These are phyloP conservation scores for Oryctes rhinoceros DNA, from an alignment of 1,140 invertebrate genomes.

Conservation along the genomic window DNA sequence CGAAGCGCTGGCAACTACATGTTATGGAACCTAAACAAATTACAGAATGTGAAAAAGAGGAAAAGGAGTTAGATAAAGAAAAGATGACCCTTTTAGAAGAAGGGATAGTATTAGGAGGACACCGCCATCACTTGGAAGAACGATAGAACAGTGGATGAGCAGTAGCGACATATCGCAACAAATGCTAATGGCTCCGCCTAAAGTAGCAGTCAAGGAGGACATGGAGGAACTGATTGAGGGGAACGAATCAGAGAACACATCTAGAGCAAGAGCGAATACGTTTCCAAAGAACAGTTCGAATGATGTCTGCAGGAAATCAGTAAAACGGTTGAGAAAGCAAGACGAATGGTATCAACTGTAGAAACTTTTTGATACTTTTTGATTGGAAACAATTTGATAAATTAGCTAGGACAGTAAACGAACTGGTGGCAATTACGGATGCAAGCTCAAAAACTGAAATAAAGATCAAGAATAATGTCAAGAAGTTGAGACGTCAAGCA, in stretches of 20 bases:
- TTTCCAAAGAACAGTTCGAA: not conserved
- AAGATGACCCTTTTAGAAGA: no score
- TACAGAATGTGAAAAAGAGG: no score
- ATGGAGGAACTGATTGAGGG: not conserved
- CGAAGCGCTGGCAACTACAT: no score
- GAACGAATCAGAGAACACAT: not conserved
- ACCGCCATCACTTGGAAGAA: no score
- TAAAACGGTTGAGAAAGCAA: not conserved
- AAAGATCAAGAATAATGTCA: conserved; percentile 18
- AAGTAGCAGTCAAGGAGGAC: no score
- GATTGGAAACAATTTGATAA: conserved; percentile 10
- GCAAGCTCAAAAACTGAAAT: not conserved
- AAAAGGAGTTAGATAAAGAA: no score
- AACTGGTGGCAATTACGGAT: conserved; percentile 15
- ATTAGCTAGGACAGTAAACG: conserved; percentile 12
- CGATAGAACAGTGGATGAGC: no score
- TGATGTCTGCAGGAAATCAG: not conserved
- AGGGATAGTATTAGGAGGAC: no score
- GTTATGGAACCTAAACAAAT: no score
- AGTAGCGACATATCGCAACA: no score
- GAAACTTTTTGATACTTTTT: no score
- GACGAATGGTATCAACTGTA: not conserved
- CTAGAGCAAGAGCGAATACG: conserved; percentile 22
- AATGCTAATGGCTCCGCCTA: no score
- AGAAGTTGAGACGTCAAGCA: not conserved